Evolutionary conservation across 2,797 vertebrate species (phyloP).

Genomic region (Pipistrellus kuhlii): DNA sequence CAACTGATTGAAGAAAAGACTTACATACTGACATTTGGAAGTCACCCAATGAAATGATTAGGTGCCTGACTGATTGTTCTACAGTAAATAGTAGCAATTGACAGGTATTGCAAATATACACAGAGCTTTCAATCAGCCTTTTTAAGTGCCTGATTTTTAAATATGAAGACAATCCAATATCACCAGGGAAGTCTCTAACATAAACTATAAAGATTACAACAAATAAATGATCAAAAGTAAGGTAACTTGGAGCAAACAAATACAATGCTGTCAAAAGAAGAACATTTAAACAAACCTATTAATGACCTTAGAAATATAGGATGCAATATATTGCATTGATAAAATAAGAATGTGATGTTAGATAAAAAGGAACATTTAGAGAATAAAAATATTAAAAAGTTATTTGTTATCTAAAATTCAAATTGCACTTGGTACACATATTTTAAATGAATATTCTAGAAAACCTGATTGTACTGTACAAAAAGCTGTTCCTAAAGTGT

Average conservation of each 20-base stretch:
- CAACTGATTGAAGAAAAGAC: neutral
- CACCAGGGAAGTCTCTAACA: neutral
- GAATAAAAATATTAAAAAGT: neutral
- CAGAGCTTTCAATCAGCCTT: neutral
- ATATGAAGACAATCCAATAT: neutral
- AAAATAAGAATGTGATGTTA: neutral
- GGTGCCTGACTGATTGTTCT: neutral
- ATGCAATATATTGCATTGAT: neutral
- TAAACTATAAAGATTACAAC: neutral
- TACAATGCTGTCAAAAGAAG: neutral
- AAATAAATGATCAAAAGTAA: neutral
- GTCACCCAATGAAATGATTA: neutral
- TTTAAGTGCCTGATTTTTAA: neutral
- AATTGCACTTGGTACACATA: neutral
- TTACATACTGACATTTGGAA: neutral
- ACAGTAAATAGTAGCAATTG: neutral
- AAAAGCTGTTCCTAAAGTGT: too few relatives aligned
- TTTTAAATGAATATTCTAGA: neutral
- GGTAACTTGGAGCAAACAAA: neutral
- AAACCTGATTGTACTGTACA: too few relatives aligned
- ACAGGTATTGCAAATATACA: neutral
- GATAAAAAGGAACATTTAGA: neutral
- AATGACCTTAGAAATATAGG: conserved; percentile 20
- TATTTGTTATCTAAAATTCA: neutral
- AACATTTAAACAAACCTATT: neutral